Base-by-base conservation (phyloP, 92 coral and sea anemone species). In the Micromussa lordhowensis region DNA sequence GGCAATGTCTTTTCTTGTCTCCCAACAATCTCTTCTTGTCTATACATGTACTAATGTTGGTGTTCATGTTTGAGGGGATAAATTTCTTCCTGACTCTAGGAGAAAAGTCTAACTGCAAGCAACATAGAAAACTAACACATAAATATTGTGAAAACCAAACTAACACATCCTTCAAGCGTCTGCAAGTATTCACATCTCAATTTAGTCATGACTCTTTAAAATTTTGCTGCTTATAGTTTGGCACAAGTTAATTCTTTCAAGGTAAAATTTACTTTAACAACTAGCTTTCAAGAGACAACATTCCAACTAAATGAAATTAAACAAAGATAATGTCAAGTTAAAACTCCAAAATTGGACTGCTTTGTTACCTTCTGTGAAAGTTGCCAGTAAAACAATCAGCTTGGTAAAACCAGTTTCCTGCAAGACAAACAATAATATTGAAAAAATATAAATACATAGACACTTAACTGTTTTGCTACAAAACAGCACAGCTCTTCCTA, bases 371-470 rank as follows among this genome's bases (percentile, higher is more conserved):
- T 97, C 98, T 4, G 99, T 96, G 48, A 97, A 96, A 14, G 99
- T 97, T 26, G 99, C 98, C 89, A 96, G 94, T 34, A 97, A 80
- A 48, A 96, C 98, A 70, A 97, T 89, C 18, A 93, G 85, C 75
- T 92, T 91, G 10, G 98, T 95, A 81, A 92, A 96, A 21, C 99
- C 98, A 85, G 98, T 96, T 96, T 97, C 98, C 99, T 97, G 88
- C 53, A 79, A 58, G 83, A 19, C 0, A 29, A 2, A 34, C 57
- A 75, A 35, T 19, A 35, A 32, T 35, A 55, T 8, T 38, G 76
- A 26, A 22, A 9, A 30, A 8, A 14, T 7, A 18, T 75, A 44
- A 26, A n/a, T n/a, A n/a, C n/a, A n/a, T n/a, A 26, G 40, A 32
- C n/a, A 34, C 73, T 5, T 1, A 55, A n/a, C 16, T 6, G 5